Evolutionary conservation across 1,140 invertebrate genomes (phyloP), one percentile per base, ranked within the genome.

Genomic region (Lasioglossum albipes): DNA sequence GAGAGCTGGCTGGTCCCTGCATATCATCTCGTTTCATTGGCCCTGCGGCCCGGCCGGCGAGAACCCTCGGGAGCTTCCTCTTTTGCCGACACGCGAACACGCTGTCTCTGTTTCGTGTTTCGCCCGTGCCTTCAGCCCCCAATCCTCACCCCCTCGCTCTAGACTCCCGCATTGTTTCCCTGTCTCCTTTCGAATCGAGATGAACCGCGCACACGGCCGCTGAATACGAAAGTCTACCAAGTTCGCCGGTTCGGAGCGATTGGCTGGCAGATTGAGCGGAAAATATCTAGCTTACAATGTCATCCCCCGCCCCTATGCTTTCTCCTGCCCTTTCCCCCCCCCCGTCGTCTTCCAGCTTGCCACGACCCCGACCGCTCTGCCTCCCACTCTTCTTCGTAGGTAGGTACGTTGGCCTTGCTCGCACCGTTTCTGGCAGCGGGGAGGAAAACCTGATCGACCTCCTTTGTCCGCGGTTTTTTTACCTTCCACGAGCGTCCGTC

Each of bases 211-310:
- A 31, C 27, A 12, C 54, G 49, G 73, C 64, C 66, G 62, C 22
- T 73, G 86, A 87, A 81, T 80, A 86, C 79, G 88, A 88, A 88
- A 79, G 77, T 72, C 13, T 27, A 27, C 67, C 71, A 69, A 82
- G 79, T 85, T 73, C 31, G 45, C 49, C 66, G 65, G 49, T 52
- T 78, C 82, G 84, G 65, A 79, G 78, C 87, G 88, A 87, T 87
- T 83, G 84, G 79, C 72, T 65, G 69, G 79, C 84, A 86, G 80
- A 88, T 90, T 82, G 87, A 86, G 83, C 66, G 84, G 83, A 89
- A 89, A 89, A 87, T 88, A 73, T 82, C 84, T 87, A 62, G 82
- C 87, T 88, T 82, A 79, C 83, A 86, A 82, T 70, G 81, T 89
- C 81, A 83, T 75, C 57, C 68, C 49, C 75, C 69, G 45, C 66